Percentiles rank a stretch among this genome's conserved stretches.
phyloP scores from a whole-genome alignment of 2,888 invertebrate species.

The Nomada ruficornis region DNA sequence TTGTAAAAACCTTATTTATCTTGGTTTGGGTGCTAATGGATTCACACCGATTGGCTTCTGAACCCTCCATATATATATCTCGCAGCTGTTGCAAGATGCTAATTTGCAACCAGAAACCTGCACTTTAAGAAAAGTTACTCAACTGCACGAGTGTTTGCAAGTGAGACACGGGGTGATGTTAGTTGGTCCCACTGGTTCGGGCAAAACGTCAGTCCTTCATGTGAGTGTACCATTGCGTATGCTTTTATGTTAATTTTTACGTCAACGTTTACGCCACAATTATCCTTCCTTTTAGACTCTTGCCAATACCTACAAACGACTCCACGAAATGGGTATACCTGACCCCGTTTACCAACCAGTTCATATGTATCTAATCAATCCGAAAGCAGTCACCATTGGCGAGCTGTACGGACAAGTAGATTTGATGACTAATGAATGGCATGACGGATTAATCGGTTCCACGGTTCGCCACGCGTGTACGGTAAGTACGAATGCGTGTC shows the following conservation, averaged over 20 bases:
- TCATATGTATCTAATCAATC: conserved; percentile 92
- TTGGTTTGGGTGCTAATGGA: too few relatives aligned
- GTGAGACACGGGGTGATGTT: conserved; percentile 97
- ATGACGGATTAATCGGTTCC: conserved; percentile 93
- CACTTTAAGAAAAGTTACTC: conserved; percentile 91
- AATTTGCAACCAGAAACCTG: conserved; percentile 89
- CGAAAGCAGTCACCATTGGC: conserved; percentile 94
- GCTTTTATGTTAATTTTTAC: background rate
- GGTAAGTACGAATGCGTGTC: conserved; percentile 78
- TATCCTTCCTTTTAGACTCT: conserved; percentile 86
- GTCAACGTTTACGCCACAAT: background rate
- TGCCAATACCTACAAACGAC: conserved; percentile 88
- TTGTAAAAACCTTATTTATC: too few relatives aligned
- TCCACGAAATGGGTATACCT: conserved; percentile 86
- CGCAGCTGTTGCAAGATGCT: conserved; percentile 85
- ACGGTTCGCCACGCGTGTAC: conserved; percentile 87
- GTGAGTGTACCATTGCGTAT: conserved; percentile 83
- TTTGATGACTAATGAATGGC: conserved; percentile 94
- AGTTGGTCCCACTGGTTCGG: conserved; percentile 95
- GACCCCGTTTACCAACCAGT: conserved; percentile 90
- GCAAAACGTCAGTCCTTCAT: conserved; percentile 91
- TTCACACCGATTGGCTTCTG: background rate
- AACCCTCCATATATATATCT: background rate
- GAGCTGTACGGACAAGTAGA: conserved; percentile 96
- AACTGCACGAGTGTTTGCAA: conserved; percentile 95